phyloP scores from a whole-genome alignment of 2,113 vertebrate species.

The Tachysurus fulvidraco region DNA sequence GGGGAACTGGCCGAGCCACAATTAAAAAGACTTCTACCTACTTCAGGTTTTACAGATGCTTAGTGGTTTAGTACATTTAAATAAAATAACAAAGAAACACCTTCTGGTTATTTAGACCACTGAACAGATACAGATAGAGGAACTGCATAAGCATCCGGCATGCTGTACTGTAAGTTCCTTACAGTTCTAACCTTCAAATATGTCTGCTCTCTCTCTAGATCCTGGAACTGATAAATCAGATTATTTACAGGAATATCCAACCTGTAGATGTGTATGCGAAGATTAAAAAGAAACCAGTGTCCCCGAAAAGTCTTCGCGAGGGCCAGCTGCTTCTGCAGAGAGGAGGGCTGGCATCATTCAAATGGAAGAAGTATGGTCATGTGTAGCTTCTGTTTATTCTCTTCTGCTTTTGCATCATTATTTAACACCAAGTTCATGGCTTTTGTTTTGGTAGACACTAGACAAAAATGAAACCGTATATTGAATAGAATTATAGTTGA shows the following conservation, averaged over 20 bases:
- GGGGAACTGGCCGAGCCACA: not conserved
- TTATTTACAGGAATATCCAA: constrained; percentile 73
- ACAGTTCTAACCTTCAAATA: not conserved
- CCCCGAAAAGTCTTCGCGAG: constrained; percentile 60
- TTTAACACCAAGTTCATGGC: not conserved
- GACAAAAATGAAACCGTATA: not conserved
- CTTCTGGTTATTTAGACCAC: not conserved
- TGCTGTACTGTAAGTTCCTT: not conserved
- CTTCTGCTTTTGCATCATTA: not conserved
- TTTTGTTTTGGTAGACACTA: not conserved
- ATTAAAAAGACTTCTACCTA: not conserved
- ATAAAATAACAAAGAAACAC: not conserved
- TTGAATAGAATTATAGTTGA: not conserved
- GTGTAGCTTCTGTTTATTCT: not conserved
- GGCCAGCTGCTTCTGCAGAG: constrained; percentile 73
- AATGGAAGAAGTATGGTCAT: constrained; percentile 74
- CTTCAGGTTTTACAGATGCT: not conserved
- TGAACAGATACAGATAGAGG: not conserved
- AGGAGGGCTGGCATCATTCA: constrained; percentile 63
- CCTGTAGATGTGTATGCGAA: constrained; percentile 39
- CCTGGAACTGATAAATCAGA: constrained; percentile 74
- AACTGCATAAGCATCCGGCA: not conserved
- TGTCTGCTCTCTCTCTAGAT: constrained; percentile 62
- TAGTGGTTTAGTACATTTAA: not conserved
- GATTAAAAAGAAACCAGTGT: constrained; percentile 31